phyloP scores from a whole-genome alignment of 1,140 invertebrate species.

The Orius laevigatus region DNA sequence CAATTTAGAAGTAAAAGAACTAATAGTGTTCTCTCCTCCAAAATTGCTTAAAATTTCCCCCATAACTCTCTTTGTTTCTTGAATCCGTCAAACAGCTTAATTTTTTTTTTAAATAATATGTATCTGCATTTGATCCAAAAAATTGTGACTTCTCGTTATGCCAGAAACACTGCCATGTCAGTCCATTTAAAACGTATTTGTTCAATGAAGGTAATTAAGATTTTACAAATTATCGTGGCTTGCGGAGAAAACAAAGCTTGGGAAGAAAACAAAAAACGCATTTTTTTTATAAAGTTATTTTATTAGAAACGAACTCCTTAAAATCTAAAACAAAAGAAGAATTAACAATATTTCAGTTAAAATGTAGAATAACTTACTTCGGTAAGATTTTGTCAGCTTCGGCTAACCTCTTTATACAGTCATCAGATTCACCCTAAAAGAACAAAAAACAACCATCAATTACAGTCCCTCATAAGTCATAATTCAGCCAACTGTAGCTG shows the following conservation, averaged over 20 bases:
- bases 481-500: neutral
- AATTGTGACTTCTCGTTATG: neutral
- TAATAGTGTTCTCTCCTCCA: too few relatives aligned
- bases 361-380: slow-evolving; percentile 31
- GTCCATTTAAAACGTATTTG: neutral
- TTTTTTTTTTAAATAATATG: too few relatives aligned
- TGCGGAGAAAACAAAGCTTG: too few relatives aligned
- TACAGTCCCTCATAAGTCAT: neutral
- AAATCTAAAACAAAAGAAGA: slow-evolving; percentile 10
- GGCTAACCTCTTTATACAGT: slow-evolving; percentile 83
- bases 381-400: slow-evolving; percentile 86
- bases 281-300: too few relatives aligned
- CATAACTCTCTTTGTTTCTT: too few relatives aligned
- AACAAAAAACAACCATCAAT: slow-evolving; percentile 16
- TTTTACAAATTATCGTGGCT: neutral
- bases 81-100: too few relatives aligned
- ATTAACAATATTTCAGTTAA: neutral
- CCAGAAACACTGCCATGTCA: neutral
- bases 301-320: slow-evolving; percentile 4
- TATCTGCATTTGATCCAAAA: neutral
- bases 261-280: too few relatives aligned
- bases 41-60: too few relatives aligned
- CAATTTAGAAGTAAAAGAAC: too few relatives aligned
- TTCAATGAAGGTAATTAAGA: neutral
- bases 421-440: slow-evolving; percentile 85